phyloP scores from a whole-genome alignment of 2,797 vertebrate genomes.

The Myripristis murdjan region DNA sequence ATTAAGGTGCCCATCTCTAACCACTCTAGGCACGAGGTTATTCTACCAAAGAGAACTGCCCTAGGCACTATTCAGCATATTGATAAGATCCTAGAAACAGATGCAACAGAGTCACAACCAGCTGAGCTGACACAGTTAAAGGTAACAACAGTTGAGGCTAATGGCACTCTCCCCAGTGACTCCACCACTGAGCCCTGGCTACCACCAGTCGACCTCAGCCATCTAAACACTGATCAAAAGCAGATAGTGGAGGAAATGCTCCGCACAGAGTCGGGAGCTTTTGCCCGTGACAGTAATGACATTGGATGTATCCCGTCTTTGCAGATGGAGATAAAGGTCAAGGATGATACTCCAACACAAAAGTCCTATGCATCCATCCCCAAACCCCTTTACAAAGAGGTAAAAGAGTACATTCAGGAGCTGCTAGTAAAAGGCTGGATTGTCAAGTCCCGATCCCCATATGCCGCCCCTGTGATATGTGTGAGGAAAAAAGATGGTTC shows the following conservation, averaged over 20 bases:
- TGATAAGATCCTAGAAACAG: slow-evolving; percentile 1
- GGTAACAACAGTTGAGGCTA: too few species aligned
- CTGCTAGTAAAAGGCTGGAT: slow-evolving; percentile 24
- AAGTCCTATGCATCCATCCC: slow-evolving; percentile 16
- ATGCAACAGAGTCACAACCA: background rate
- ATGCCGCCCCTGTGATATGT: background rate
- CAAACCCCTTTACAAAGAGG: slow-evolving; percentile 22
- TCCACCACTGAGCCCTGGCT: background rate
- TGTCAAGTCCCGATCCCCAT: slow-evolving; percentile 1
- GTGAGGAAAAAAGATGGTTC: slow-evolving; percentile 14
- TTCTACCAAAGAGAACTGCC: slow-evolving; percentile 9
- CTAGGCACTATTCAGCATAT: slow-evolving; percentile 23
- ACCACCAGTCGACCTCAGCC: slow-evolving; percentile 8
- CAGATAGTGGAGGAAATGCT: background rate
- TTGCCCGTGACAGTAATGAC: background rate
- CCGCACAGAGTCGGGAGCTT: background rate
- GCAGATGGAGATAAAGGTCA: slow-evolving; percentile 6
- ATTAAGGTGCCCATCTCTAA: slow-evolving; percentile 35
- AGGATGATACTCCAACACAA: slow-evolving; percentile 13
- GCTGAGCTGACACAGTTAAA: too few species aligned
- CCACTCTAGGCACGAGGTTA: slow-evolving; percentile 22
- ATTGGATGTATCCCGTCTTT: slow-evolving; percentile 23
- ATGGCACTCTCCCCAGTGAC: too few species aligned
- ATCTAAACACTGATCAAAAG: background rate
- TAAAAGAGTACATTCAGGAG: slow-evolving; percentile 38